A percentile compares a stretch with the other conserved stretches of the same genome.
Conservation (phyloP, 2,113 vertebrate genomes). For the Bubo bubo region DNA sequence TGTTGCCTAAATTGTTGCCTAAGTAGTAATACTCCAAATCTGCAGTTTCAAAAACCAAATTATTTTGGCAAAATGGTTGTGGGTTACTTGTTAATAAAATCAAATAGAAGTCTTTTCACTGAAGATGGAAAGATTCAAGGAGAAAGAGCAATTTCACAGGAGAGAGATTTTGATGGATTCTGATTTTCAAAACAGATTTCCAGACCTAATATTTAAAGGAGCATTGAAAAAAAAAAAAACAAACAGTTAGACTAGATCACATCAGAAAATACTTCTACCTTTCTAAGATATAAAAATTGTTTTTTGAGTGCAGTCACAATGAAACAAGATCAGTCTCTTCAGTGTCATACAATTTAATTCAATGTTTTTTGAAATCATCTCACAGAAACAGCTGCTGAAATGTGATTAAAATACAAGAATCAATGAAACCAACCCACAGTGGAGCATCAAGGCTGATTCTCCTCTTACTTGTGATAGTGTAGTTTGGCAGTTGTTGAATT, state of each 20-base stretch:
- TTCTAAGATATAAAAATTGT: not conserved
- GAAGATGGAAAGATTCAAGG: not conserved
- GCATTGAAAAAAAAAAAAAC: not conserved
- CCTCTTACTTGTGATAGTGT: not conserved
- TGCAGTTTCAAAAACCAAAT: not conserved
- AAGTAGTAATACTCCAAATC: not conserved
- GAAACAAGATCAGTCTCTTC: not conserved
- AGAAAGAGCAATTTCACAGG: not conserved
- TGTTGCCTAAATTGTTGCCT: not conserved
- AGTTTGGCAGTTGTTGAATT: not conserved
- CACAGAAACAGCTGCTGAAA: not conserved
- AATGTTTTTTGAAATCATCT: not conserved
- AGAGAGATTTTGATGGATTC: not conserved
- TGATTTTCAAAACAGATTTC: conserved; percentile 25
- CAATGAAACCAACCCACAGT: not conserved
- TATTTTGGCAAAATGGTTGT: not conserved
- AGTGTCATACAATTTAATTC: not conserved
- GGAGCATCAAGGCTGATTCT: not conserved
- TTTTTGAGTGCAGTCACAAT: not conserved
- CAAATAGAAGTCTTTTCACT: not conserved
- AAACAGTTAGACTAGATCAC: not conserved
- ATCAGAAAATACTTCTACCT: not conserved
- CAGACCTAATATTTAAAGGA: not conserved
- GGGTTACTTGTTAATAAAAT: not conserved
- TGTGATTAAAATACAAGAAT: conserved; percentile 29